phyloP scores from a whole-genome alignment of 35 echinoderm and acorn worm genomes.

The Lytechinus pictus region DNA sequence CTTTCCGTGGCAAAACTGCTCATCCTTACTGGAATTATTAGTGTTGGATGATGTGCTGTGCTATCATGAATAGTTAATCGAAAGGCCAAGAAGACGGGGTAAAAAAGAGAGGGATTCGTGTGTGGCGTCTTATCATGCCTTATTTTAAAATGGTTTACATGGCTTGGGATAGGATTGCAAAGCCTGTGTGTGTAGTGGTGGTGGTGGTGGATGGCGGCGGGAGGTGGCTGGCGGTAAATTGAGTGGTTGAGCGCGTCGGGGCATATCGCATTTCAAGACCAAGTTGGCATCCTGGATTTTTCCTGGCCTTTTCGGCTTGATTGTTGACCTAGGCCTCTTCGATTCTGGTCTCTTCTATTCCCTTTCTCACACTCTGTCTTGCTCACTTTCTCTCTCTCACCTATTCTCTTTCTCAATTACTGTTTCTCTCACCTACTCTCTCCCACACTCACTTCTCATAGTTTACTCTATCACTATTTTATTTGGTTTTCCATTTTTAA shows the following conservation, averaged over 20 bases:
- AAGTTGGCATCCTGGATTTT: constrained; percentile 21
- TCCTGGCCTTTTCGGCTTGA: constrained; percentile 14
- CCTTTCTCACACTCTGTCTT: background rate
- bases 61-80: background rate
- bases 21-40: background rate
- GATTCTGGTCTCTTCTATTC: background rate
- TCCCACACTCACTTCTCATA: background rate
- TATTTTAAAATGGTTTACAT: constrained; percentile 10
- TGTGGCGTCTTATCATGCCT: background rate
- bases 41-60: background rate
- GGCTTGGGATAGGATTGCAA: background rate
- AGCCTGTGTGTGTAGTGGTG: background rate
- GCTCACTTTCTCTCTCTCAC: background rate
- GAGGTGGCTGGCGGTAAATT: constrained; percentile 22
- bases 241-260: constrained; percentile 26
- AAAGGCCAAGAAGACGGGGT: background rate
- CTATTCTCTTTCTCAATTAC: background rate
- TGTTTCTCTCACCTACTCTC: background rate
- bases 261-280: constrained; percentile 34
- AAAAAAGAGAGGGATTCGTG: constrained; percentile 37
- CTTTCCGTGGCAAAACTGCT: background rate
- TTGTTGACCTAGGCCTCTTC: background rate
- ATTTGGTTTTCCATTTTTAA: background rate
- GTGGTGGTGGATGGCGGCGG: background rate
- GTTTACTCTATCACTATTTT: background rate